phyloP scores from a whole-genome alignment of 2,888 invertebrate species.

The Theretra japonica region DNA sequence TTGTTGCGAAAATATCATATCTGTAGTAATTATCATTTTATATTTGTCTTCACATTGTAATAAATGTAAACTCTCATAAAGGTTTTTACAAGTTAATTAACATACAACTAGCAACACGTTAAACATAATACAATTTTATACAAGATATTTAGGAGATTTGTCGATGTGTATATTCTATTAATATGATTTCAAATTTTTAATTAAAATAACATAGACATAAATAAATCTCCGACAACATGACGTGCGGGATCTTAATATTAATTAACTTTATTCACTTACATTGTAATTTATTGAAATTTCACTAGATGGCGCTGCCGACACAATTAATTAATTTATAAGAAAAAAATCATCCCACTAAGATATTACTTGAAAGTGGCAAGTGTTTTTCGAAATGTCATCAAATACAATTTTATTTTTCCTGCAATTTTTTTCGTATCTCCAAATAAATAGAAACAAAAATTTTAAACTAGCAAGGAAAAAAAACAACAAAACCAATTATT shows the following conservation, averaged over 20 bases:
- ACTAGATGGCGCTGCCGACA: background rate
- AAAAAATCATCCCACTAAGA: too few species aligned
- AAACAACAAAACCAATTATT: background rate
- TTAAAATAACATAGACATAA: background rate
- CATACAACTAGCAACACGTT: conserved; percentile 9
- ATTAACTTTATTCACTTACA: background rate
- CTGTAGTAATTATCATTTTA: too few species aligned
- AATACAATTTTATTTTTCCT: too few species aligned
- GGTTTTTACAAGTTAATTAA: background rate
- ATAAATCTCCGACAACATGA: background rate
- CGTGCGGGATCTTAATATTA: conserved; percentile 2
- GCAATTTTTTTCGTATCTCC: too few species aligned
- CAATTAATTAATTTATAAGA: background rate
- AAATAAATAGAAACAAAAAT: too few species aligned
- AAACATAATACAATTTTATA: background rate
- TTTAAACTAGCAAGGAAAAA: too few species aligned
- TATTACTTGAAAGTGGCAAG: too few species aligned
- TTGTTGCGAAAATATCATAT: too few species aligned
- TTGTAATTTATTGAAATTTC: background rate
- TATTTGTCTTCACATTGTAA: too few species aligned
- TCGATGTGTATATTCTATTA: background rate
- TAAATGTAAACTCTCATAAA: background rate
- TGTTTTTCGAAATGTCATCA: too few species aligned
- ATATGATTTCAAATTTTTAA: background rate
- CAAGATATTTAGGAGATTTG: background rate